These are phyloP conservation scores for Gadus macrocephalus DNA, from an alignment of 2,113 vertebrate species.

Conservation along the genomic window DNA sequence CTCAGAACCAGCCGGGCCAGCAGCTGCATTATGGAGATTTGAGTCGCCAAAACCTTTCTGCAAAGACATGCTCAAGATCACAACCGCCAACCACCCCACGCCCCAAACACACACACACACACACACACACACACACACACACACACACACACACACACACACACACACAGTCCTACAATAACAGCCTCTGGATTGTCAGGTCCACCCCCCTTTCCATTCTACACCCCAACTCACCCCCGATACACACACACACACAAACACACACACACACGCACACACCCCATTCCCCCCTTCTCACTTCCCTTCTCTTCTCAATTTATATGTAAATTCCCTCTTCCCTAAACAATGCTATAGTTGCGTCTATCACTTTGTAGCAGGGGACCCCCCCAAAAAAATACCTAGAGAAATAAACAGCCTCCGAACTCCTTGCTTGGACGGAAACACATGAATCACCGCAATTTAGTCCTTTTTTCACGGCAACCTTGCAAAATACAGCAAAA, in stretches of 20 bases:
- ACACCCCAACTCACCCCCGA: not conserved
- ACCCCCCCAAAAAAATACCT: constrained; percentile 38
- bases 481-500: constrained; percentile 45
- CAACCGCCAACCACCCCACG: constrained; percentile 39
- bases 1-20: not conserved
- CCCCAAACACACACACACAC: constrained; percentile 24
- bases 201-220: constrained; percentile 24
- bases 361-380: constrained; percentile 57
- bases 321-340: constrained; percentile 69
- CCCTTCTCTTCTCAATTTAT: constrained; percentile 72
- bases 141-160: constrained; percentile 25
- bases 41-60: constrained; percentile 44
- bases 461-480: constrained; percentile 38
- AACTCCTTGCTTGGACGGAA: constrained; percentile 45
- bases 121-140: too few species aligned
- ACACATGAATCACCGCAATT: constrained; percentile 52
- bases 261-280: not conserved
- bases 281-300: constrained; percentile 54
- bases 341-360: constrained; percentile 66
- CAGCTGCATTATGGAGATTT: constrained; percentile 46
- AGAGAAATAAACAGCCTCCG: constrained; percentile 50
- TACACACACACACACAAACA: too few species aligned
- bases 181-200: constrained; percentile 57
- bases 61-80: constrained; percentile 40
- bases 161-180: constrained; percentile 36